Base-by-base conservation (phyloP, 2,113 vertebrate genomes). In the Isichthys henryi region DNA sequence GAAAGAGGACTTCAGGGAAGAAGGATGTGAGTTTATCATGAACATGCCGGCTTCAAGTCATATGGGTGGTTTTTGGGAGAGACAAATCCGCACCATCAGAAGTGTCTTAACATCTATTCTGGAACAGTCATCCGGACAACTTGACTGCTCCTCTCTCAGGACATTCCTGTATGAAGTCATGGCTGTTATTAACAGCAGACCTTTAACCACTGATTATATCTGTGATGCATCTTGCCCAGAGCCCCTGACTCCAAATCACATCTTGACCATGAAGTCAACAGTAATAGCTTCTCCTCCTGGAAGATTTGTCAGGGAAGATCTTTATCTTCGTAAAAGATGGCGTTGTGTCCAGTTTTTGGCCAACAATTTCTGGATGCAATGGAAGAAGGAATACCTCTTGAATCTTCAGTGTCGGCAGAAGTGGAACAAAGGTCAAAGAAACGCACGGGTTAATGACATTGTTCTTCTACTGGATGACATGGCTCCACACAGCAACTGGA, bases 21-120 rank as follows among this genome's bases (percentile, higher is more conserved):
- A 91, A 23, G 91, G 91, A 23, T 92, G 90, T n/a, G 86, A 91
- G 50, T 90, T 90, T 21, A 19, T 89, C 21, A 92, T 88, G 92
- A 92, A 92, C 52, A n/a, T 87, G 2, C 91, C 89, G 31, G 85
- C 27, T 88, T 90, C 43, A 45, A 45, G 43, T 45, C 43, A 45
- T 45, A 45, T 45, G 43, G 11, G 49, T 13, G 49, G 49, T 50
- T 10, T 50, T 50, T 50, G 49, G 49, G 49, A 50, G 13, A 50
- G 49, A 11, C 49, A 50, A 50, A 50, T 50, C 13, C 11, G 0
- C 49, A 46, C 46, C 46, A 50, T 50, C 49, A 50, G 49, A 50
- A 50, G 49, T 50, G 49, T 50, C 49, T 50, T 50, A 50, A 50
- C 49, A 50, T 50, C 49, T 50, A 13, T 50, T 13, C 11, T 52